Percentiles rank a stretch among this genome's conserved stretches.
phyloP scores from a whole-genome alignment of 2,797 vertebrate genomes.

The Hozukius guyotensis region DNA sequence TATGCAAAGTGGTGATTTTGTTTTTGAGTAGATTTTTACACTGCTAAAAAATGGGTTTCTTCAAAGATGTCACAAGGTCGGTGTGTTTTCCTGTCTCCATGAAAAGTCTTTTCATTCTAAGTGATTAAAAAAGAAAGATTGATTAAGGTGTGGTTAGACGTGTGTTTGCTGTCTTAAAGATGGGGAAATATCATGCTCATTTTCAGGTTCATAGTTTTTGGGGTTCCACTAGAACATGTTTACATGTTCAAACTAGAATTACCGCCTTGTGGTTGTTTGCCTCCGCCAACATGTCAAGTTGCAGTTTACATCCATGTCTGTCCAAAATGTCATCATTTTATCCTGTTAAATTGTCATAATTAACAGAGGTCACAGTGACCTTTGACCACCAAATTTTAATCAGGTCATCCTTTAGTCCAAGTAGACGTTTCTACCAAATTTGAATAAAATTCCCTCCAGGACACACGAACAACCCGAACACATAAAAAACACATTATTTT shows the following conservation, averaged over 20 bases:
- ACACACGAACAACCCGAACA: no score
- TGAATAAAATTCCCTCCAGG: no score
- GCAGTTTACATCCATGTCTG: not conserved
- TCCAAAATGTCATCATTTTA: not conserved
- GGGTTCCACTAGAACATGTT: not conserved
- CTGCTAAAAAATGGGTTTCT: constrained; percentile 9
- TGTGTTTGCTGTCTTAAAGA: constrained; percentile 27
- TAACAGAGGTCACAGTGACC: not conserved
- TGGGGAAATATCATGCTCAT: not conserved
- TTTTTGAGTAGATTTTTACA: not conserved
- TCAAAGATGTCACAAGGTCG: constrained; percentile 15
- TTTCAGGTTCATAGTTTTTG: no score
- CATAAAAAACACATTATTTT: no score
- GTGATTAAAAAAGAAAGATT: not conserved
- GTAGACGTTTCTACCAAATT: no score
- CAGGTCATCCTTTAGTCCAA: not conserved
- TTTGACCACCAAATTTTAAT: not conserved
- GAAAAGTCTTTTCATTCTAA: constrained; percentile 13
- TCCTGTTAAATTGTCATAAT: no score
- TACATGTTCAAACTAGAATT: not conserved
- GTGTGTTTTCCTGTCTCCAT: constrained; percentile 34
- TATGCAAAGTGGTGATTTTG: constrained; percentile 64
- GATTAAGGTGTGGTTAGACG: not conserved
- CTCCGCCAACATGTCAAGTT: not conserved
- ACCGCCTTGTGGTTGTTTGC: rapidly evolving